A percentile compares a stretch with the other conserved stretches of the same genome.
These are phyloP conservation scores for Nineta flava DNA, from an alignment of 2,888 invertebrate genomes.

Conservation along the genomic window DNA sequence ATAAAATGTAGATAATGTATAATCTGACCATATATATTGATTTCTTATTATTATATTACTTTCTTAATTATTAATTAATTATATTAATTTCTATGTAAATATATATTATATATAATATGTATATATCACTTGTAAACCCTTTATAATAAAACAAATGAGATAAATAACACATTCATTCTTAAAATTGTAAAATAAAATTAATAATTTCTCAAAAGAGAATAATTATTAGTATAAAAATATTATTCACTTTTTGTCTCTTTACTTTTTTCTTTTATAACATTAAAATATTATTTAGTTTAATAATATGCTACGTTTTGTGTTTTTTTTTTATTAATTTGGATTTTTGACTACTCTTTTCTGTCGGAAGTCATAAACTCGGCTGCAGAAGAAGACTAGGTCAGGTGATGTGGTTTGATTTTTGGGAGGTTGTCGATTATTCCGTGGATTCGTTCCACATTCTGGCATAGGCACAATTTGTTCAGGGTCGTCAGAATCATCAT, in stretches of 20 bases:
- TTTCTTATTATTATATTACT: neutral
- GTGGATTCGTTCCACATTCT: constrained; percentile 39
- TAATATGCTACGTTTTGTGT: constrained; percentile 1
- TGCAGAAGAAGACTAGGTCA: constrained; percentile 87
- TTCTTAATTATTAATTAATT: constrained; percentile 2
- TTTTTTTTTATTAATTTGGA: constrained; percentile 23
- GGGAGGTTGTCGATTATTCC: constrained; percentile 42
- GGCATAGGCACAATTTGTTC: constrained; percentile 61
- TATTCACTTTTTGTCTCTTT: neutral
- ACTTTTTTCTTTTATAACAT: neutral
- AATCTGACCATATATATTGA: no score
- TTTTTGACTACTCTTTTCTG: constrained; percentile 53
- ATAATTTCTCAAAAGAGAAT: neutral
- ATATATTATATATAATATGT: neutral
- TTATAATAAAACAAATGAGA: neutral
- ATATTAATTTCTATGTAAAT: neutral
- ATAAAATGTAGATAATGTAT: no score
- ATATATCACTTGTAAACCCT: neutral
- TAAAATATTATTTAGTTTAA: constrained; percentile 1
- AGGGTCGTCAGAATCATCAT: constrained; percentile 54
- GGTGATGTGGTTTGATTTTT: constrained; percentile 49
- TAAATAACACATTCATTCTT: neutral
- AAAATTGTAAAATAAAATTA: neutral
- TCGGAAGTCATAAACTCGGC: constrained; percentile 88
- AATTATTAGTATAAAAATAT: neutral